Base-by-base conservation (phyloP, 2,113 vertebrate genomes). In the Lophochroa leadbeateri region DNA sequence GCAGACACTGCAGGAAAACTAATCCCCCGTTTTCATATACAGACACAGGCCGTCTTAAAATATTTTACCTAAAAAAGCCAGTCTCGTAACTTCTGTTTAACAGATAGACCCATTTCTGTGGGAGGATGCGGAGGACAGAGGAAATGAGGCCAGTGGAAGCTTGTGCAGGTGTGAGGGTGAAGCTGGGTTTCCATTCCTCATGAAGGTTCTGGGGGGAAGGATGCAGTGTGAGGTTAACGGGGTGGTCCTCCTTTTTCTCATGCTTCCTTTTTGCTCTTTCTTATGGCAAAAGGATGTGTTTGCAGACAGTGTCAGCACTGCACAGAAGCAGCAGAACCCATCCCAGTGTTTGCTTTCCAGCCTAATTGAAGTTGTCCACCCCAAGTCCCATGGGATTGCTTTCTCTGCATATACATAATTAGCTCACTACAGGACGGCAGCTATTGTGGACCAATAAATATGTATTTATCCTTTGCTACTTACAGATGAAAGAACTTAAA, bases 81-180 rank as follows among this genome's bases (percentile, higher is more conserved):
- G 52, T n/a, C 33, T n/a, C 2, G 0, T 80, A 80, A 35, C 35
- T 78, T 90, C 94, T 96, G 87, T 89, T 92, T 87, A 92, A 89
- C 35, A 94, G 74, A 94, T 82, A 95, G 76, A 81, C 46, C 43
- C 52, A 5, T 44, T 86, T 94, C 77, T 78, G 92, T 83, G 80
- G 94, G 83, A 96, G 91, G 85, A 92, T 90, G 82, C 1, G 47
- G 82, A 96, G 85, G 94, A 95, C 94, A 77, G 88, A 94, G 94
- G 92, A 95, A 92, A 89, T 89, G 96, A 96, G 92, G 91, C 69
- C 50, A 18, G 27, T 31, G 72, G 92, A 81, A 92, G 65, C 24
- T 33, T 70, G 88, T 82, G 77, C 93, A 92, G 92, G 94, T 95
- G 86, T 68, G 83, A 88, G 89, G 39, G 57, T 65, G 71, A 92